A percentile compares a stretch with the other conserved stretches of the same genome.
Evolutionary conservation across 2,113 vertebrate genomes (phyloP).

Genomic region (Marmota flaviventris): DNA sequence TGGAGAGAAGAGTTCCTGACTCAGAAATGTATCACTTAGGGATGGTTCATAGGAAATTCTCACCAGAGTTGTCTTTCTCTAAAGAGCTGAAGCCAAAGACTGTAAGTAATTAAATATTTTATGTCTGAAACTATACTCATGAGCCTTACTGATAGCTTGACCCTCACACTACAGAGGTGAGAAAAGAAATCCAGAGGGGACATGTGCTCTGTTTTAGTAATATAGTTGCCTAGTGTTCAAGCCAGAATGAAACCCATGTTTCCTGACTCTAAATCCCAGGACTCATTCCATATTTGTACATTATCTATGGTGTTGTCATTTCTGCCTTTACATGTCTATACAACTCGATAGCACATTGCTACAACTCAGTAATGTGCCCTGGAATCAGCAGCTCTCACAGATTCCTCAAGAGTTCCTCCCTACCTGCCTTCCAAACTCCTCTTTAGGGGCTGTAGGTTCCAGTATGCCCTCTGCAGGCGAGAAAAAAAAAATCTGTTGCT

Average conservation of each 20-base stretch:
- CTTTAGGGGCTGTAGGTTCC: background rate
- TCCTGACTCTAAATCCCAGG: background rate
- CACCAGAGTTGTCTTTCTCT: background rate
- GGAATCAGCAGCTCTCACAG: background rate
- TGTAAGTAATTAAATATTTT: background rate
- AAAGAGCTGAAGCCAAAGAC: background rate
- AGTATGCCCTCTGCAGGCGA: background rate
- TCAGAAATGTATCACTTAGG: rapidly evolving
- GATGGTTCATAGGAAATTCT: background rate
- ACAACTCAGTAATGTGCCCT: too few species aligned
- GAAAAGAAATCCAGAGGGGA: background rate
- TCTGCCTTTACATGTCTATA: background rate
- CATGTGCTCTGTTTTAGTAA: background rate
- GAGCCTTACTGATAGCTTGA: background rate
- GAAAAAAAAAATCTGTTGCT: background rate
- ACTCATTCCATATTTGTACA: rapidly evolving
- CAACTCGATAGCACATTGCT: background rate
- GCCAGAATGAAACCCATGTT: background rate
- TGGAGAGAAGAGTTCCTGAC: background rate
- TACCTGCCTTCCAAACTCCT: background rate
- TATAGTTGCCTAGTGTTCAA: background rate
- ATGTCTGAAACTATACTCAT: background rate
- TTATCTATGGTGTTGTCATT: background rate
- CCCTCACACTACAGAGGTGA: background rate
- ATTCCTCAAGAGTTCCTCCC: background rate